Evolutionary conservation across 2,888 invertebrate genomes (phyloP), one percentile per base, ranked within the genome.

Genomic region (Nomada goodeniana): DNA sequence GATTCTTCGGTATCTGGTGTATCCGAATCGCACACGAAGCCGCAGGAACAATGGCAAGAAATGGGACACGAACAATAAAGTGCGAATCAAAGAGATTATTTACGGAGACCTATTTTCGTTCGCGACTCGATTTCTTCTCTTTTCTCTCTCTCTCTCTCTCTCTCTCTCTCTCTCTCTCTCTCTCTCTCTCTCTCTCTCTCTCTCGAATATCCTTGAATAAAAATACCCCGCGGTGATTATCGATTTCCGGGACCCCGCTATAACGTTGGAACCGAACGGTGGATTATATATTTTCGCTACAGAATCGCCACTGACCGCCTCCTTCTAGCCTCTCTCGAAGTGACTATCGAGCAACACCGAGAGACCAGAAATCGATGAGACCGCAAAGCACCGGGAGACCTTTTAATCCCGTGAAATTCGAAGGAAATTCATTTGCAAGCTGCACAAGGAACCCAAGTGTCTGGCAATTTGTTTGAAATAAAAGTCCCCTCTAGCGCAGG

Each of bases 61-160:
- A 44, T 67, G 36, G 73, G 36, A 57, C 73, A 20, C 65, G 73
- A 47, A 73, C 73, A 65, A 73, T 73, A 65, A 65, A 55, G 44
- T 55, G 44, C 15, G 44, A 63, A 64, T 55, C 55, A 55, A 72
- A 72, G 55, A 15, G 72, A 53, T 72, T 72, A 55, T 64, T 55
- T 44, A 47, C 72, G 15, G 67, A 57, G 73, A 57, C 55, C 73
- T 57, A 73, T 73, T 67, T 73, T 47, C 57, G 13, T 36, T n/a
- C 29, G 2, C 18, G 18, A 47, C 47, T 20, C 26, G 10, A 57
- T 15, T 36, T 44, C 64, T 29, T 57, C 29, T 15, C 42, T 15
- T 26, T 26, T 26, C 2, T 26, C 2, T 26, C 2, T 26, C 26
- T 26, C 2, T 26, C 2, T 26, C 26, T 26, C 2, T 26, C 2